Conservation (phyloP, 2,797 vertebrate genomes). For the Myotis daubentonii region DNA sequence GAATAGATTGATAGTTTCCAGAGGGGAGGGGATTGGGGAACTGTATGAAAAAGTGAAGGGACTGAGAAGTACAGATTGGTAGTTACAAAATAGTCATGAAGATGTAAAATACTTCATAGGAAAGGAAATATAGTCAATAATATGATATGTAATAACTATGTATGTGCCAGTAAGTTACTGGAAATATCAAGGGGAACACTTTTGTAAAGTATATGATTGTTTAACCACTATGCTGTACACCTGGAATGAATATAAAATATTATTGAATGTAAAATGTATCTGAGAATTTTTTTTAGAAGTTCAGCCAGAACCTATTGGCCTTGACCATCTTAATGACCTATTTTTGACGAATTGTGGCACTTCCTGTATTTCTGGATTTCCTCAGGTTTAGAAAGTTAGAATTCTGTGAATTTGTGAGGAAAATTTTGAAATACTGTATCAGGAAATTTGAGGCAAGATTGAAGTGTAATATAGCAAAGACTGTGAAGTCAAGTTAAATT, state of each 20-base stretch:
- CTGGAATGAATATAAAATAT: neutral
- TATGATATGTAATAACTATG: neutral
- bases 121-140: neutral
- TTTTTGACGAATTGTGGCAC: neutral
- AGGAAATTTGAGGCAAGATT: neutral
- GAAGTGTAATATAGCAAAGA: neutral
- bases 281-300: neutral
- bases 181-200: neutral
- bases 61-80: neutral
- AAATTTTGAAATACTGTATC: neutral
- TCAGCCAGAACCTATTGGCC: neutral
- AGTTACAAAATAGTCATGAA: neutral
- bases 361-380: constrained; percentile 34
- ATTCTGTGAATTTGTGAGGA: constrained; percentile 5
- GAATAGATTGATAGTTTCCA: neutral
- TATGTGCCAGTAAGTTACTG: neutral
- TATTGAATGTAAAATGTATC: neutral
- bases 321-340: neutral
- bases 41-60: neutral
- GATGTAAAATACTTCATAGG: neutral
- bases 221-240: neutral
- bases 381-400: constrained; percentile 28
- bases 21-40: neutral
- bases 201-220: neutral
- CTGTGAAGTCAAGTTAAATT: constrained; percentile 28